These are phyloP conservation scores for Sphaerophoria taeniata DNA, from an alignment of 2,888 invertebrate species.

Conservation along the genomic window DNA sequence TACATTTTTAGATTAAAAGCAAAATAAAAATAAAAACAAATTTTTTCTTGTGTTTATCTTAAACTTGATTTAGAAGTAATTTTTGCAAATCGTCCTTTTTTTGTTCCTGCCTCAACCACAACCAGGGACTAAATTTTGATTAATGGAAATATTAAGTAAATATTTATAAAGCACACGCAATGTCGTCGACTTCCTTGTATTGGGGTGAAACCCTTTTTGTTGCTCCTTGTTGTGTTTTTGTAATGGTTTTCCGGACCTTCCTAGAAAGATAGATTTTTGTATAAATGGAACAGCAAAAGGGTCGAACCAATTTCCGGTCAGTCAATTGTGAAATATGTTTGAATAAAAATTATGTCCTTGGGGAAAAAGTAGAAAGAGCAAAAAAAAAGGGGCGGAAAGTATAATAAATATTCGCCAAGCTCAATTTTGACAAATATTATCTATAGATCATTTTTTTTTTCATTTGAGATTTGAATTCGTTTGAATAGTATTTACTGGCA, in stretches of 20 bases:
- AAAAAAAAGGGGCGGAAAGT: slow-evolving; percentile 14
- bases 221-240: background rate
- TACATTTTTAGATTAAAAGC: background rate
- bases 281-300: slow-evolving; percentile 53
- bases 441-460: slow-evolving; percentile 40
- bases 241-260: background rate
- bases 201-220: slow-evolving; percentile 52
- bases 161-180: slow-evolving; percentile 35
- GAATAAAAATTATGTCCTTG: slow-evolving; percentile 69
- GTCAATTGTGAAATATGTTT: slow-evolving; percentile 72
- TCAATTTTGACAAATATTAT: slow-evolving; percentile 67
- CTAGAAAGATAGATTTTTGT: background rate
- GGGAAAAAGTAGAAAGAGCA: background rate
- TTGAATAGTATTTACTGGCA: slow-evolving; percentile 55
- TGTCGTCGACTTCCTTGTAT: background rate
- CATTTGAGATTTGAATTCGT: slow-evolving; percentile 19
- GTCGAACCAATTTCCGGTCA: slow-evolving; percentile 71
- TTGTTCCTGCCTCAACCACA: slow-evolving; percentile 11
- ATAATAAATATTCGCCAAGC: slow-evolving; percentile 40
- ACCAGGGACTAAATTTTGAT: slow-evolving; percentile 66
- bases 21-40: slow-evolving; percentile 18
- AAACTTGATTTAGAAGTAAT: slow-evolving; percentile 51
- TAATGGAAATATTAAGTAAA: slow-evolving; percentile 70
- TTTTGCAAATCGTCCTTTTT: slow-evolving; percentile 50
- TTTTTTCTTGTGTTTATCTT: slow-evolving; percentile 40